A percentile compares a stretch with the other conserved stretches of the same genome.
Conservation (phyloP, 2,888 invertebrate species). For the Cephus rjabovi region DNA sequence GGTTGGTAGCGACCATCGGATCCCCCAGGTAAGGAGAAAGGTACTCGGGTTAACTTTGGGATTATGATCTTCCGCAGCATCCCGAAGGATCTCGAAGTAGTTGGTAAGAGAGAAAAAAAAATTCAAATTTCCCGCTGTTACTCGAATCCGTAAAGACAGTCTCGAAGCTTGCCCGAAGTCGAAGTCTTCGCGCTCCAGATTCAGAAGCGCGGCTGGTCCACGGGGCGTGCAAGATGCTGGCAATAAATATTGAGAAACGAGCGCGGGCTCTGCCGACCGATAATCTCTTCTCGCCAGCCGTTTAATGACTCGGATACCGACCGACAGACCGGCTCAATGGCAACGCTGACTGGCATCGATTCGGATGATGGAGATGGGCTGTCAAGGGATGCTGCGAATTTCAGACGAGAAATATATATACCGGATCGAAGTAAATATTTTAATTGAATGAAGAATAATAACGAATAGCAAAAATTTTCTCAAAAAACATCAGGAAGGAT, state of each 20-base stretch:
- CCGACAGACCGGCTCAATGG: not conserved
- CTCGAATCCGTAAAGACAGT: not conserved
- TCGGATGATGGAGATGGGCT: not conserved
- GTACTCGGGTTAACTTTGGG: not conserved
- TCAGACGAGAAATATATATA: not conserved
- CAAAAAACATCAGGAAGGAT: not conserved
- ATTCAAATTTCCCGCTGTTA: not conserved
- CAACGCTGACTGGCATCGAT: not conserved
- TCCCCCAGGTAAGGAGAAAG: not conserved
- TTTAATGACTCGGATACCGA: conserved; percentile 12
- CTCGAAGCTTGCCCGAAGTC: not conserved
- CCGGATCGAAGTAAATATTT: not conserved
- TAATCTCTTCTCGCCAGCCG: conserved; percentile 12
- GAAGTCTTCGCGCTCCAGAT: not conserved
- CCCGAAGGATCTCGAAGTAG: not conserved
- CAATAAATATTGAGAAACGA: not conserved
- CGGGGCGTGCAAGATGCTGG: not conserved
- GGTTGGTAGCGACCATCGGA: not conserved
- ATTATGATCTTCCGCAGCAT: not conserved
- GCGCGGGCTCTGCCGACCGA: not conserved
- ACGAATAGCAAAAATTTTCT: not conserved
- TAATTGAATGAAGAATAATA: not conserved
- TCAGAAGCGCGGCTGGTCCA: not conserved
- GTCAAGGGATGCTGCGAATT: not conserved
- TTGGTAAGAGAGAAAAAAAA: not conserved